phyloP scores from a whole-genome alignment of 2,888 invertebrate genomes.

The Andrena haemorrhoa region DNA sequence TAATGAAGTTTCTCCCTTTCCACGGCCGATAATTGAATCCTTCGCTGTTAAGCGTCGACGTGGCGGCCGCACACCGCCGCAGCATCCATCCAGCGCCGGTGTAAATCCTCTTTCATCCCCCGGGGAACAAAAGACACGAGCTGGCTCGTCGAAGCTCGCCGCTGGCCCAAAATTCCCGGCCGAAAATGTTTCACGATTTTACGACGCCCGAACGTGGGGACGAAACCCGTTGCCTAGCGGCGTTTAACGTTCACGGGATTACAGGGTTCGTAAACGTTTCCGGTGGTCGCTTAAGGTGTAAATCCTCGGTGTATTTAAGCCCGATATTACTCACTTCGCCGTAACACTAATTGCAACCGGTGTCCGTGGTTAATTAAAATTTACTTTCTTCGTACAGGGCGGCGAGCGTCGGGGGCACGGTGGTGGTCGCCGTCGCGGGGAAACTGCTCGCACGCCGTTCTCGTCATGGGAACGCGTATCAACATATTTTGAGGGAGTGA shows the following conservation, averaged over 20 bases:
- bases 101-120: conserved; percentile 23
- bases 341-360: conserved; percentile 65
- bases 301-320: conserved; percentile 56
- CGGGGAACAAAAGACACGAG: conserved; percentile 25
- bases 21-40: conserved; percentile 44
- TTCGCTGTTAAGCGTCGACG: conserved; percentile 2
- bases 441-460: background rate
- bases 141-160: conserved; percentile 2
- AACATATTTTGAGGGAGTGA: conserved; percentile 37
- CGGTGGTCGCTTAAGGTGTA: conserved; percentile 41
- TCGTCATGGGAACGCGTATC: conserved; percentile 8
- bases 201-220: conserved; percentile 26
- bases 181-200: conserved; percentile 43
- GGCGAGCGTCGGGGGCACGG: conserved; percentile 22
- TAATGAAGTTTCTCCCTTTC: conserved; percentile 43
- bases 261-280: conserved; percentile 54
- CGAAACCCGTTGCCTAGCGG: conserved; percentile 10
- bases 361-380: conserved; percentile 67
- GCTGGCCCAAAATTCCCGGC: conserved; percentile 17
- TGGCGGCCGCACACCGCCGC: background rate
- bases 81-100: background rate
- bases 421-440: background rate
- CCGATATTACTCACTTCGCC: conserved; percentile 55
- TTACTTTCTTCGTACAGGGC: conserved; percentile 61
- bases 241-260: conserved; percentile 51